Percentiles rank a stretch among this genome's conserved stretches.
phyloP scores from a whole-genome alignment of 2,888 invertebrate genomes.

The Hofmannophila pseudospretella region DNA sequence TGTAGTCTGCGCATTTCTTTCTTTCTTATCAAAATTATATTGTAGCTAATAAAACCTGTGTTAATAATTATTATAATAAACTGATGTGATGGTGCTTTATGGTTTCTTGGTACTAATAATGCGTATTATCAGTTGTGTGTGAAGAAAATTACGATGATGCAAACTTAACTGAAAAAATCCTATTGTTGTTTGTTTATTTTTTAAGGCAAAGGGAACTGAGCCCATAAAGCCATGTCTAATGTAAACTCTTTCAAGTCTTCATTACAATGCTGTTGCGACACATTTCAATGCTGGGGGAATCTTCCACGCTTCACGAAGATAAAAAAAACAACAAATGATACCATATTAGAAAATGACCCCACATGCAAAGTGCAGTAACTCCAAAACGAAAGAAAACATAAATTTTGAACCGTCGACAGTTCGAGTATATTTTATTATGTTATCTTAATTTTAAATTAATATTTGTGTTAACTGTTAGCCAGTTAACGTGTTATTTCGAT shows the following conservation, averaged over 20 bases:
- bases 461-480: conserved; percentile 55
- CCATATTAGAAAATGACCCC: background rate
- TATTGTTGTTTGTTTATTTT: too few species aligned
- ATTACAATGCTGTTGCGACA: too few species aligned
- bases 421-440: conserved; percentile 50
- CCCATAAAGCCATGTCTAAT: too few species aligned
- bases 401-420: conserved; percentile 7
- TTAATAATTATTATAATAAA: conserved; percentile 25
- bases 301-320: too few species aligned
- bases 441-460: conserved; percentile 52
- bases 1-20: conserved; percentile 68
- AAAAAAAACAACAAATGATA: too few species aligned
- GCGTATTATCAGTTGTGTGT: too few species aligned
- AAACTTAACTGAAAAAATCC: too few species aligned
- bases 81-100: conserved; percentile 31
- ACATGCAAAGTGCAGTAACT: conserved; percentile 19
- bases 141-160: too few species aligned
- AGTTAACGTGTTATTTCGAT: conserved; percentile 52
- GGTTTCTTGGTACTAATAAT: conserved; percentile 45
- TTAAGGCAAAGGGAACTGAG: too few species aligned
- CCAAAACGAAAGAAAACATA: conserved; percentile 18
- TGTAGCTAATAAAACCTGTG: conserved; percentile 46
- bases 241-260: too few species aligned
- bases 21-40: conserved; percentile 58
- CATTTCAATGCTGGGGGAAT: too few species aligned